Evolutionary conservation across 1,140 invertebrate genomes (phyloP), one percentile per base, ranked within the genome.

Genomic region (Metaphire vulgaris): DNA sequence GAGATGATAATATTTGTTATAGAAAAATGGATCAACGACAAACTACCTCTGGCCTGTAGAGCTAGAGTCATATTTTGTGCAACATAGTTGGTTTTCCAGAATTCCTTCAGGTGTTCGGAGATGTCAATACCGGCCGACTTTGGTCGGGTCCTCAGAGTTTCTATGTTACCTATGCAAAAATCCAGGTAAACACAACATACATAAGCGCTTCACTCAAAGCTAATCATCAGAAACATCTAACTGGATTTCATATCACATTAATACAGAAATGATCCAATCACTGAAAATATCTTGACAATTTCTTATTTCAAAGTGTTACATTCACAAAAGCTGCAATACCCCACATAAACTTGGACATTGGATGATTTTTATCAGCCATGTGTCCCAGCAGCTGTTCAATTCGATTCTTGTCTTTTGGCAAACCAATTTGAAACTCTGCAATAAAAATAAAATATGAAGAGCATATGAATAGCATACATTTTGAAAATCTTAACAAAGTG

Each of bases 311-410:
- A n/a, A n/a, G n/a, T n/a, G n/a, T n/a, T n/a, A n/a, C n/a, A n/a
- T n/a, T n/a, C n/a, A n/a, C n/a, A n/a, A n/a, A n/a, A n/a, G n/a
- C n/a, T n/a, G n/a, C n/a, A n/a, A n/a, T 93, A 76, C 94, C 94
- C 92, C 92, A 94, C 21, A 90, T 87, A 83, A 96, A 96, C 74
- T 91, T 92, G 26, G 88, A 87, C 31, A 91, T 91, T 0, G 93
- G 93, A 85, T 92, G 92, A 33, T 88, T 88, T 2, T 86, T 80
- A 69, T 89, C 88, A 32, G 91, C 91, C 64, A 92, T 84, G 68
- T 87, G 89, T 28, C 88, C 89, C 72, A 95, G 84, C 31, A 96
- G 79, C 87, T 94, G 92, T 80, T 93, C 90, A 74, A 89, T 90
- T 76, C 92, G 88, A 80, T 88, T 88, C 0, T 83, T 83, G 83